Percentiles rank a stretch among this genome's conserved stretches.
These are phyloP conservation scores for Papilio dardanus DNA, from an alignment of 1,140 invertebrate genomes.

Conservation along the genomic window DNA sequence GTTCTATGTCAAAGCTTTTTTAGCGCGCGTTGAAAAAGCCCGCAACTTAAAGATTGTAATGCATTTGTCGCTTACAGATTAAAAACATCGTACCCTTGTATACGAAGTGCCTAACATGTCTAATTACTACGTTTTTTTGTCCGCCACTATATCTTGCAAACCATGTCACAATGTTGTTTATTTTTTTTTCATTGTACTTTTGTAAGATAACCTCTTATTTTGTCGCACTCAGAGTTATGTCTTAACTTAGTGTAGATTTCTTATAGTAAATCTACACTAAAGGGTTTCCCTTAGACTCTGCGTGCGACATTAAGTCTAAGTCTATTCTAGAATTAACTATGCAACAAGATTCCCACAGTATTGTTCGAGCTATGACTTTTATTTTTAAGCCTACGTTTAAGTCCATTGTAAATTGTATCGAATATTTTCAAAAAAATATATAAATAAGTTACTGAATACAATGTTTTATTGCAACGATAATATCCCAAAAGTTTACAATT, in stretches of 20 bases:
- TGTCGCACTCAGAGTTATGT: not conserved
- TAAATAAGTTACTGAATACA: conserved; percentile 21
- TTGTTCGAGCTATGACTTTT: not conserved
- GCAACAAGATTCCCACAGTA: not conserved
- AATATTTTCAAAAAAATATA: conserved; percentile 32
- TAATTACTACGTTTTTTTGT: not conserved
- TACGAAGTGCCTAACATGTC: no score
- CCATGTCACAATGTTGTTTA: not conserved
- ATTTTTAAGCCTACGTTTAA: conserved; percentile 24
- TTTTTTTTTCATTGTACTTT: not conserved
- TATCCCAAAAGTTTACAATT: no score
- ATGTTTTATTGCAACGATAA: conserved; percentile 28
- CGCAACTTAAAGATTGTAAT: no score
- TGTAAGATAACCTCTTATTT: not conserved
- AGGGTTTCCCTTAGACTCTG: not conserved
- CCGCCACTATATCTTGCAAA: not conserved
- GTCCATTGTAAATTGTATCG: conserved; percentile 23
- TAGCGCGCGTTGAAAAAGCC: no score
- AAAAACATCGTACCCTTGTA: no score
- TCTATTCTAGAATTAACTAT: not conserved
- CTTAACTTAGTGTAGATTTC: not conserved
- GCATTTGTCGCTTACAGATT: no score
- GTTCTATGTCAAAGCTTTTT: no score
- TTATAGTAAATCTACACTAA: not conserved
- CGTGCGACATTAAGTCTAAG: not conserved